Evolutionary conservation across 2,797 vertebrate species (phyloP).

Genomic region (Hippocampus kuda): DNA sequence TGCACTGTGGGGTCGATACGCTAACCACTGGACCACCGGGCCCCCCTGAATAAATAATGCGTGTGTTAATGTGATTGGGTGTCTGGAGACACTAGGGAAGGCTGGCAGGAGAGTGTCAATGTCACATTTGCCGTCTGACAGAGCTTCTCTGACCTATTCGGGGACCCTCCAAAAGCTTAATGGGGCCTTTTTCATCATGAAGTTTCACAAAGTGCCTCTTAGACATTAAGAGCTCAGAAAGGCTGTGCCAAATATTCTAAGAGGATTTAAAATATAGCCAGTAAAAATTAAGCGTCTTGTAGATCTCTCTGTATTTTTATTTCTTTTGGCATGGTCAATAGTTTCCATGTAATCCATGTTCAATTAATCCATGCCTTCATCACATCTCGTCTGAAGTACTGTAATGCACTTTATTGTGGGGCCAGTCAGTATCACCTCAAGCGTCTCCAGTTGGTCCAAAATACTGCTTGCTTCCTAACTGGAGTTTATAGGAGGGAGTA

Average conservation of each 20-base stretch:
- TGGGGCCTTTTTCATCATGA: not conserved
- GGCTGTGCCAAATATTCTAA: not conserved
- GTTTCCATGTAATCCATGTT: not conserved
- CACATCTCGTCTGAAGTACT: too few species aligned
- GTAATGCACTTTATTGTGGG: too few species aligned
- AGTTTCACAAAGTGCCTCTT: not conserved
- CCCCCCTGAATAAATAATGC: conserved; percentile 53
- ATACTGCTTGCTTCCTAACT: too few species aligned
- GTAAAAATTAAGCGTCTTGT: not conserved
- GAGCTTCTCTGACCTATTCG: conserved; percentile 17
- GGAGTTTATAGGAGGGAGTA: too few species aligned
- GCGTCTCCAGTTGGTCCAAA: too few species aligned
- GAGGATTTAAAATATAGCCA: not conserved
- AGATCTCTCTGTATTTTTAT: too few species aligned
- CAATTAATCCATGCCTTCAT: too few species aligned
- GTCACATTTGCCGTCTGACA: conserved; percentile 22
- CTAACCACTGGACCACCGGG: too few species aligned
- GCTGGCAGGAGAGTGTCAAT: conserved; percentile 27
- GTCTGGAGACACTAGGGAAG: conserved; percentile 17
- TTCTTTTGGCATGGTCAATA: too few species aligned
- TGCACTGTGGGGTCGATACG: too few species aligned
- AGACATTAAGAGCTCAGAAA: not conserved
- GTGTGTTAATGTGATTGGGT: conserved; percentile 42
- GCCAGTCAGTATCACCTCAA: too few species aligned
- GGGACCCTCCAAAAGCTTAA: not conserved